Evolutionary conservation across 2,888 invertebrate species (phyloP).

Genomic region (Homarus gammarus): DNA sequence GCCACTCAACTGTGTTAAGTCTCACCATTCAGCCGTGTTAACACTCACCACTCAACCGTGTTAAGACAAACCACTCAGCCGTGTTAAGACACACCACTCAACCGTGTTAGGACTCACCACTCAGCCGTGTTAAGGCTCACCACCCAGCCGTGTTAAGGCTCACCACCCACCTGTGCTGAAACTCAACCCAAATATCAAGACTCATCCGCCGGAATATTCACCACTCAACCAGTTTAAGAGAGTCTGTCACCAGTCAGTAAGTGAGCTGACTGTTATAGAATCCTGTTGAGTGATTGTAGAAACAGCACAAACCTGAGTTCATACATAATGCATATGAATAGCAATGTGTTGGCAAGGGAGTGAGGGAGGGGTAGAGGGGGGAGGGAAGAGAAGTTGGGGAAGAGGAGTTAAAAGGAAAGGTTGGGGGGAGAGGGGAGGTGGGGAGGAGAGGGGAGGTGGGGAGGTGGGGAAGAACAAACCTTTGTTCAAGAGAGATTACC

Average conservation of each 20-base stretch:
- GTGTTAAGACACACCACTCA: no score
- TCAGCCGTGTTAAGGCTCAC: no score
- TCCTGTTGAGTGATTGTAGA: neutral
- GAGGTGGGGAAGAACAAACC: no score
- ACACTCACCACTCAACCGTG: no score
- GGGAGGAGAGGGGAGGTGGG: neutral
- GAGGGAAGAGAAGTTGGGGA: neutral
- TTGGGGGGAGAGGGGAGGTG: neutral
- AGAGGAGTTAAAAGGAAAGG: neutral
- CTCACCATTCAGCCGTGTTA: no score
- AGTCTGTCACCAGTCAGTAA: no score
- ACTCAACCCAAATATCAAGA: neutral
- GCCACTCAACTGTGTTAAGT: no score
- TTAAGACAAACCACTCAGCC: no score
- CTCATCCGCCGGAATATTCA: neutral
- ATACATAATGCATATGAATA: slow-evolving; percentile 8
- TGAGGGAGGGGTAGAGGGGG: neutral
- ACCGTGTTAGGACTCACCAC: no score
- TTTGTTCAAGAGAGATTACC: no score
- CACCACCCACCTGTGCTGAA: neutral
- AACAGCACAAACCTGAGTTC: neutral
- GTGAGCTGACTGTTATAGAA: neutral
- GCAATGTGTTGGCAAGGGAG: neutral
- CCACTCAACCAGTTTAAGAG: neutral
- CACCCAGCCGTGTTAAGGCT: neutral